These are phyloP conservation scores for Leptopilina boulardi DNA, from an alignment of 1,140 invertebrate genomes.

Conservation along the genomic window DNA sequence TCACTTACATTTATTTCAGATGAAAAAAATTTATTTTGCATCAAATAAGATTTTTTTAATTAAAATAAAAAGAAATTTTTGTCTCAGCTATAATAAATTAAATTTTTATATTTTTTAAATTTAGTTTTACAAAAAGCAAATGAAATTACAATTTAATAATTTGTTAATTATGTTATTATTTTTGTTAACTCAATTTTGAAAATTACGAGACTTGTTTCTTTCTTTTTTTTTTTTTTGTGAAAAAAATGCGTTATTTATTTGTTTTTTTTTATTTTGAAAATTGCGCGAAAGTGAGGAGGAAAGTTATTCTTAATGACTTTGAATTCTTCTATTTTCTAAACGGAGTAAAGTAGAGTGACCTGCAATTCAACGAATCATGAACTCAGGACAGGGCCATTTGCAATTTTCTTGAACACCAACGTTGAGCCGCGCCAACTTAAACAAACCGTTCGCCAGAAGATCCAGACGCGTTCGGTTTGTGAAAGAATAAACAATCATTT, in stretches of 20 bases:
- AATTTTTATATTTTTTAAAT: too few species aligned
- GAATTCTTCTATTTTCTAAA: slow-evolving; percentile 3
- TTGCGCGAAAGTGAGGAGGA: slow-evolving; percentile 17
- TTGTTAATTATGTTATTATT: too few species aligned
- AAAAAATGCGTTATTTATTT: neutral
- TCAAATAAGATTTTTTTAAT: too few species aligned
- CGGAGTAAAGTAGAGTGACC: slow-evolving; percentile 10
- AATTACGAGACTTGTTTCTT: too few species aligned
- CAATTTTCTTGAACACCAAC: slow-evolving; percentile 40
- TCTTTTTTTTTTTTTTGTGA: too few species aligned
- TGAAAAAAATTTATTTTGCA: too few species aligned
- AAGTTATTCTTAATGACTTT: slow-evolving; percentile 22
- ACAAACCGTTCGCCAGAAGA: slow-evolving; percentile 45
- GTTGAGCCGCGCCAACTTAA: slow-evolving; percentile 49
- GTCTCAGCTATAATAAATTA: too few species aligned
- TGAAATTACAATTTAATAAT: too few species aligned
- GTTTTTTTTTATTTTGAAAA: neutral
- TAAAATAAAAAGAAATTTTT: too few species aligned
- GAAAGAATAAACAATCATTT: slow-evolving; percentile 51
- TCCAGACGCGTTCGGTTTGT: slow-evolving; percentile 33
- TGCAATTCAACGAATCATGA: slow-evolving; percentile 24
- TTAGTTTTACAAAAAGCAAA: too few species aligned
- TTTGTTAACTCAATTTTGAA: too few species aligned
- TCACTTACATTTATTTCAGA: too few species aligned
- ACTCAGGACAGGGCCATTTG: slow-evolving; percentile 35